Evolutionary conservation across 2,113 vertebrate species (phyloP), one percentile per base, ranked within the genome.

Genomic region (Megalops atlanticus): DNA sequence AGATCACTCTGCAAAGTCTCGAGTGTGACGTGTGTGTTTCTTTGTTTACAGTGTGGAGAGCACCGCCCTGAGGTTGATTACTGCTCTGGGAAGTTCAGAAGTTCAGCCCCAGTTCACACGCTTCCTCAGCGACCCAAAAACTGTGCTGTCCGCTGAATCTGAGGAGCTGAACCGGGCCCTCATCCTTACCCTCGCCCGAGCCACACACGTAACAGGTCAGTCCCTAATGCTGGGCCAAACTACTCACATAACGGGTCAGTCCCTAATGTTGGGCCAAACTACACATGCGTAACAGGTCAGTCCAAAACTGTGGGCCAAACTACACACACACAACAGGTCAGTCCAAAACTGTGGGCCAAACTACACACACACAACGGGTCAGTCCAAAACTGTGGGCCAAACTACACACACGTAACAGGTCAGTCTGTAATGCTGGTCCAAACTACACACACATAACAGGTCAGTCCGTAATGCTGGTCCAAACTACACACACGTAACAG

Each of bases 51-150:
- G 98, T 75, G 97, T 99, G 58, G 97, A 99, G 91, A 99, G 98
- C 87, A 99, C 98, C 1, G 98, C 98, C 2, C 89, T 99, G 38
- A 92, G 98, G 81, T 86, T 99, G 24, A 99, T 99, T 90, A 99
- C 97, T 1, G 98, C 97, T 0, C 86, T 99, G 82, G 98, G 98
- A 2, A 99, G 98, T 86, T 99, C 98, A 0, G 98, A 99, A 84
- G 98, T 99, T 0, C 98, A 99, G 31, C 98, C 98, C 0, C 98
- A 99, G 89, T 99, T 99, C 78, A 98, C 98, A 0, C 95, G 98
- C 11, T 99, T 99, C 93, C 97, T 99, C 82, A 99, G 92, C 18
- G 98, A 99, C 86, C 98, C 98, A 11, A 99, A 99, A 91, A 96
- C 97, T 0, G 97, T 97, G 52, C 92, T 99, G 88, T 99, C 98